Percentiles rank a stretch among this genome's conserved stretches.
Evolutionary conservation across 2,888 invertebrate genomes (phyloP).

Genomic region (Tenthredo livida): DNA sequence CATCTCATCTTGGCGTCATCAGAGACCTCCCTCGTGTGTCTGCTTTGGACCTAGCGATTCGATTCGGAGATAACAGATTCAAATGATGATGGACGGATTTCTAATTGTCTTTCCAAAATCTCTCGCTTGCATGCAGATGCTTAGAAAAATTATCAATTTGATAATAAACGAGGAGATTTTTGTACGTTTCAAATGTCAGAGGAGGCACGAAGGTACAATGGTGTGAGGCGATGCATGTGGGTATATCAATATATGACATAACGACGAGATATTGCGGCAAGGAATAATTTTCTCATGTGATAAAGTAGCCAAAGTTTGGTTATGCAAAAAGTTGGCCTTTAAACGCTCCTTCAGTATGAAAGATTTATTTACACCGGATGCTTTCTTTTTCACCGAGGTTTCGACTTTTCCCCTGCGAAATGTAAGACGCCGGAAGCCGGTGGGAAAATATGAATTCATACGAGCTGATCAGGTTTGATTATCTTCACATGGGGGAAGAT

Average conservation of each 20-base stretch:
- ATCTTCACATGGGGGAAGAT: conserved; percentile 75
- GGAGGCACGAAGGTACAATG: not conserved
- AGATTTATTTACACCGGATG: conserved; percentile 47
- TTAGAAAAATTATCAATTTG: not conserved
- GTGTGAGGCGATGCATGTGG: not conserved
- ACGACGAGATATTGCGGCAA: conserved; percentile 32
- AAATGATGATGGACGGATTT: conserved; percentile 45
- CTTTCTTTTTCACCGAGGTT: not conserved
- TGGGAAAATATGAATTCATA: conserved; percentile 53
- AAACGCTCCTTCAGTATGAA: conserved; percentile 35
- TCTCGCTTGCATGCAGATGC: not conserved
- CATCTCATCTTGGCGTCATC: conserved; percentile 51
- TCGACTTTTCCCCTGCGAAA: not conserved
- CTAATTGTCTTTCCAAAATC: conserved; percentile 36
- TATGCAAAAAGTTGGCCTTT: conserved; percentile 48
- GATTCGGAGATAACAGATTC: conserved; percentile 46
- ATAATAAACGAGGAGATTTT: not conserved
- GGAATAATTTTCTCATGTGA: conserved; percentile 29
- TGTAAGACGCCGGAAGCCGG: conserved; percentile 44
- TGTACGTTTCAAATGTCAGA: not conserved
- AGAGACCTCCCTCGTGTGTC: conserved; percentile 49
- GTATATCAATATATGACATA: conserved; percentile 22
- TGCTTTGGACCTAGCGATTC: conserved; percentile 39
- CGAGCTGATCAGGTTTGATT: conserved; percentile 49
- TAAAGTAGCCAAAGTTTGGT: conserved; percentile 43